phyloP scores from a whole-genome alignment of 2,797 vertebrate species.

The Lateolabrax maculatus region DNA sequence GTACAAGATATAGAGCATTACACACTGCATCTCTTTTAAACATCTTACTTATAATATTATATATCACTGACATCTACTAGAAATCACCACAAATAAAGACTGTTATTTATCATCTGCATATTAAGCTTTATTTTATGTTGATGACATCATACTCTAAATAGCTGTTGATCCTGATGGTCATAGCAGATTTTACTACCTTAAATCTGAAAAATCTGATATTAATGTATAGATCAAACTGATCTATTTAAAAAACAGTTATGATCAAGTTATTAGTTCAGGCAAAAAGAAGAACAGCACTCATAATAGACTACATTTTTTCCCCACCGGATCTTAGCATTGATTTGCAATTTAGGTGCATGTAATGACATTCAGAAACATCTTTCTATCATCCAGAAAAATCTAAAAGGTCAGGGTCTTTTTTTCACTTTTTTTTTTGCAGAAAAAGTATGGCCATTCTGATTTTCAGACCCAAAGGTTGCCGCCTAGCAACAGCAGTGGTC shows the following conservation, averaged over 20 bases:
- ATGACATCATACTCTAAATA: too few relatives aligned
- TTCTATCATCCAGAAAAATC: background rate
- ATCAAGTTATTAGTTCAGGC: too few relatives aligned
- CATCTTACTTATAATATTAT: background rate
- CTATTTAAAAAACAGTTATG: too few relatives aligned
- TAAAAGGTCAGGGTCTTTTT: background rate
- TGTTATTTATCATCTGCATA: too few relatives aligned
- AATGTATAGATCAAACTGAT: too few relatives aligned
- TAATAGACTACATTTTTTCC: background rate
- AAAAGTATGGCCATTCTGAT: background rate
- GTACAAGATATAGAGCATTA: background rate
- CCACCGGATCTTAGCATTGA: background rate
- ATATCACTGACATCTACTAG: too few relatives aligned
- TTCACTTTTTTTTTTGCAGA: background rate
- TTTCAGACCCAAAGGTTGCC: too few relatives aligned
- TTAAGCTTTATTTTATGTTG: too few relatives aligned
- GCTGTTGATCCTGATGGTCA: too few relatives aligned
- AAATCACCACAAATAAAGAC: background rate
- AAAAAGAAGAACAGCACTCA: background rate
- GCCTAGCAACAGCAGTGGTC: too few relatives aligned
- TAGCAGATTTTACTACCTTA: too few relatives aligned
- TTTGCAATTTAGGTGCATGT: background rate
- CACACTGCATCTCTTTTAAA: background rate
- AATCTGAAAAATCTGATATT: too few relatives aligned
- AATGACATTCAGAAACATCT: background rate